These are phyloP conservation scores for Yponomeuta sedellus DNA, from an alignment of 2,888 invertebrate genomes.

Conservation along the genomic window DNA sequence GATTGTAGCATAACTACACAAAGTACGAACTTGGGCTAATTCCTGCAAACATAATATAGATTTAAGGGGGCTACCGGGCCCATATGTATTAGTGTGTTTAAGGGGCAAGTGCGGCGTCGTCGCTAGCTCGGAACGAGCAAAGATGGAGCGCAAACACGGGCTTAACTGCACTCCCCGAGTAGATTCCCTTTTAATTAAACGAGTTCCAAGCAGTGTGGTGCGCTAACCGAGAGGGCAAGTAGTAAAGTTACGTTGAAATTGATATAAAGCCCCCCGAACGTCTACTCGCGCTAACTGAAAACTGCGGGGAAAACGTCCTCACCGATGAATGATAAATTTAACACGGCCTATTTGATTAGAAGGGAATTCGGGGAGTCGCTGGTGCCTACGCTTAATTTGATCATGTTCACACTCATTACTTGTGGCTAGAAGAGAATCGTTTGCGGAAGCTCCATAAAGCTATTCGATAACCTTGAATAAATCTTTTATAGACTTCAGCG, in stretches of 20 bases:
- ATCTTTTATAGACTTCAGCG: too few species aligned
- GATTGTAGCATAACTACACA: neutral
- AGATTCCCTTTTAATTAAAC: constrained; percentile 67
- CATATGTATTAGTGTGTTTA: constrained; percentile 38
- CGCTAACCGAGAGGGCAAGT: constrained; percentile 29
- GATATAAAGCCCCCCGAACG: constrained; percentile 29
- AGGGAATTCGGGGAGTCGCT: neutral
- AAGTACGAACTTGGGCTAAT: constrained; percentile 1
- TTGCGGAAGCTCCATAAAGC: too few species aligned
- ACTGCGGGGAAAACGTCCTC: neutral
- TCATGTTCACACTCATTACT: neutral
- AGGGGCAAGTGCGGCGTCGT: constrained; percentile 28
- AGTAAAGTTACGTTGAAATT: constrained; percentile 35
- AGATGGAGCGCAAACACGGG: constrained; percentile 55
- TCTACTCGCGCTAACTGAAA: constrained; percentile 8
- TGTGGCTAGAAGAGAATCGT: neutral
- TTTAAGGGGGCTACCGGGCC: constrained; percentile 22
- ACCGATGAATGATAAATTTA: constrained; percentile 2
- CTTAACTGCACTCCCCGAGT: constrained; percentile 54
- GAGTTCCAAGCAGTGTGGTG: constrained; percentile 38
- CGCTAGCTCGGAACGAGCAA: constrained; percentile 30
- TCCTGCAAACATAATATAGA: constrained; percentile 4
- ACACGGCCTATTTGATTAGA: constrained; percentile 8
- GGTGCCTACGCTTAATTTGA: neutral
- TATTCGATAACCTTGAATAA: too few species aligned